Evolutionary conservation across 2,113 vertebrate species (phyloP).

Genomic region (Pagrus major): DNA sequence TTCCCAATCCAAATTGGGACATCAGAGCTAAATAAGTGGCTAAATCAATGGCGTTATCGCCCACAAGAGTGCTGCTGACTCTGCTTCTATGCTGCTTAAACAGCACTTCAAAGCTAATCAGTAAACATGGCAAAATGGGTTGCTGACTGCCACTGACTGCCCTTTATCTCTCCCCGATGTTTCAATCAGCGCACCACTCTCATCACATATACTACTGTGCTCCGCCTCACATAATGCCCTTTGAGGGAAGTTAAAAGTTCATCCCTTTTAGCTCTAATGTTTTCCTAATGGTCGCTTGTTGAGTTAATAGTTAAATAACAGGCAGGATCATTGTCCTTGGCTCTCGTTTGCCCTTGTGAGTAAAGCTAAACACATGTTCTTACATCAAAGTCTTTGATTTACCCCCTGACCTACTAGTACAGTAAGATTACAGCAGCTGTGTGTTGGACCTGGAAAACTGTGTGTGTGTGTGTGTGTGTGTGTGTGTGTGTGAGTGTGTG

Average conservation of each 20-base stretch:
- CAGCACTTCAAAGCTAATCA: constrained; percentile 50
- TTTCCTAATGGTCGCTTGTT: constrained; percentile 78
- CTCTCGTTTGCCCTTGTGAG: constrained; percentile 60
- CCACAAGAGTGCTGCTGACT: not conserved
- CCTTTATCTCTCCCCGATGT: constrained; percentile 53
- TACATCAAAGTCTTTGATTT: constrained; percentile 74
- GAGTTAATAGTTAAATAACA: constrained; percentile 80
- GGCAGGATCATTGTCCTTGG: constrained; percentile 59
- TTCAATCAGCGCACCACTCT: constrained; percentile 56
- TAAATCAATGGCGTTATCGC: constrained; percentile 32
- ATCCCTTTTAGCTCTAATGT: constrained; percentile 75
- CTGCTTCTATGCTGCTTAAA: constrained; percentile 37
- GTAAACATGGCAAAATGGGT: constrained; percentile 14
- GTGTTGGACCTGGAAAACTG: constrained; percentile 3
- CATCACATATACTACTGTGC: constrained; percentile 37
- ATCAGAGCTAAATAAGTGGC: constrained; percentile 16
- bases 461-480: constrained; percentile 13
- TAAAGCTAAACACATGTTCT: constrained; percentile 74
- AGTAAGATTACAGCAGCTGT: constrained; percentile 56
- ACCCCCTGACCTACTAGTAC: constrained; percentile 49
- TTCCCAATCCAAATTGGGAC: constrained; percentile 26
- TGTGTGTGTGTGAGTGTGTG: not conserved
- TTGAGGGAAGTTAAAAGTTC: constrained; percentile 76
- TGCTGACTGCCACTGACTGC: constrained; percentile 4
- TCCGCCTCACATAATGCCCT: constrained; percentile 54